These are phyloP conservation scores for Erinaceus europaeus DNA, from an alignment of 2,113 vertebrate species.

Conservation along the genomic window DNA sequence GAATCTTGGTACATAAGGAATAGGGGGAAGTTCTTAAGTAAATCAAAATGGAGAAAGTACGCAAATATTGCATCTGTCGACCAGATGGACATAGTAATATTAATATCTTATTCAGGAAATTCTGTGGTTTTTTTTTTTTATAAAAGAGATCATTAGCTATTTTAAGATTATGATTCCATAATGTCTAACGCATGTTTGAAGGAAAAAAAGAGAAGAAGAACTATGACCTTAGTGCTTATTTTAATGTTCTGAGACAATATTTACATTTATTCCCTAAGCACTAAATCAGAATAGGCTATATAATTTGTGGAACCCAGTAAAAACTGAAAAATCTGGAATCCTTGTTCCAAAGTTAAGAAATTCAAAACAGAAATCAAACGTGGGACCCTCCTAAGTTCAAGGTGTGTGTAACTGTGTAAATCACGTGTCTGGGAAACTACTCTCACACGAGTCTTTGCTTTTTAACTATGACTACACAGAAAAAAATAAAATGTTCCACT, in stretches of 20 bases:
- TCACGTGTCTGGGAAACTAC: neutral
- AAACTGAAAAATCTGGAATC: neutral
- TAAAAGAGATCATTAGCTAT: constrained; percentile 33
- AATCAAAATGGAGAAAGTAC: neutral
- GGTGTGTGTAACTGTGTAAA: accelerated
- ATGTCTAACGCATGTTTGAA: constrained; percentile 6
- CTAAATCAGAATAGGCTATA: neutral
- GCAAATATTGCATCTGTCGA: constrained; percentile 44
- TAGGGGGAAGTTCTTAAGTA: neutral
- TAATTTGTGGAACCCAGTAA: neutral
- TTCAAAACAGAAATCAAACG: neutral
- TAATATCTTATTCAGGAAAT: constrained; percentile 32
- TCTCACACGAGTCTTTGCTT: neutral
- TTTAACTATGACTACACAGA: neutral
- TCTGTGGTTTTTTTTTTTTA: constrained; percentile 30
- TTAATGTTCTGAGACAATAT: constrained; percentile 19
- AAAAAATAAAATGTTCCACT: neutral
- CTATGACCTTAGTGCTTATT: constrained; percentile 5
- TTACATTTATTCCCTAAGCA: neutral
- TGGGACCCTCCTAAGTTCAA: accelerated
- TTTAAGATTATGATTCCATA: constrained; percentile 25
- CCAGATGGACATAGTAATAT: constrained; percentile 31
- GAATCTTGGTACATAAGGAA: neutral
- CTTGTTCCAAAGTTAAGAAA: neutral
- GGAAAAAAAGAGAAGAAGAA: neutral